These are phyloP conservation scores for Garra rufa DNA, from an alignment of 2,113 vertebrate genomes.

Conservation along the genomic window DNA sequence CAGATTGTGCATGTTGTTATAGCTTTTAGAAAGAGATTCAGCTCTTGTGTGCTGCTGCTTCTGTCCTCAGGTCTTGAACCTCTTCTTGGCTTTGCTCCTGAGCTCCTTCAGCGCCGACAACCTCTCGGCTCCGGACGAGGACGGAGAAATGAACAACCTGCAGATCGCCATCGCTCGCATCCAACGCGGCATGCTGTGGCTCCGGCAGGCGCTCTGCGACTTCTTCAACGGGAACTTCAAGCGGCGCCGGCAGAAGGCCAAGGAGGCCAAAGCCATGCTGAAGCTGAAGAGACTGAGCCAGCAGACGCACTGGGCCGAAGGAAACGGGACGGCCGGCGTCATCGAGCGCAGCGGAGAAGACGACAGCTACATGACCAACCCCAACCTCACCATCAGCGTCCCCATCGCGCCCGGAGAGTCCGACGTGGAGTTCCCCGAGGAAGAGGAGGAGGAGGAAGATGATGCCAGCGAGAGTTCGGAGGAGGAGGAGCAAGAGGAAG, in stretches of 20 bases:
- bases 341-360: conserved; percentile 70
- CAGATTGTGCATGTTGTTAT: no score
- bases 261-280: conserved; percentile 85
- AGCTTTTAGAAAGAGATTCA: no score
- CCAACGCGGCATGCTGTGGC: conserved; percentile 81
- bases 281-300: conserved; percentile 84
- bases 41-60: background rate
- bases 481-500: background rate
- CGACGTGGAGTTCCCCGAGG: conserved; percentile 88
- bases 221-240: conserved; percentile 88
- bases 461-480: conserved; percentile 67
- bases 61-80: conserved; percentile 87
- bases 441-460: conserved; percentile 78
- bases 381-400: conserved; percentile 86
- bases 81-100: conserved; percentile 95
- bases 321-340: conserved; percentile 75
- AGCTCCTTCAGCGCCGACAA: conserved; percentile 97
- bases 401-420: conserved; percentile 95
- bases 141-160: conserved; percentile 97
- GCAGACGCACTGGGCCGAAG: conserved; percentile 76
- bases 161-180: conserved; percentile 94
- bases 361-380: conserved; percentile 84
- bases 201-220: conserved; percentile 76
- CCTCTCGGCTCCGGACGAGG: conserved; percentile 90
- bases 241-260: conserved; percentile 76